Base-by-base conservation (phyloP, 2,888 invertebrate species). In the Metopia argyrocephala region DNA sequence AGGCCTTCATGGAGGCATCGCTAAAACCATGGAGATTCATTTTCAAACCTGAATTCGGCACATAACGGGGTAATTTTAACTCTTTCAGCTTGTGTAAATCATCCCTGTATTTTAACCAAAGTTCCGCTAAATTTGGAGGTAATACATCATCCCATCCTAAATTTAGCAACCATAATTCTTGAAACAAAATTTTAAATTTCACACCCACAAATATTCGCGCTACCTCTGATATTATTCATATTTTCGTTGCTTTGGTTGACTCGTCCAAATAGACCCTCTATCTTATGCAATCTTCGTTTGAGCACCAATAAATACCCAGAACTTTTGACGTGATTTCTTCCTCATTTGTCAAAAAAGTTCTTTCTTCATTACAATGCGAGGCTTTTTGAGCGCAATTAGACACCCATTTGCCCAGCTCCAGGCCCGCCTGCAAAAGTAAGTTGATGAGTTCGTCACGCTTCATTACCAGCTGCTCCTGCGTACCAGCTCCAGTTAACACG, bases 121-220 rank as follows among this genome's bases (percentile, higher is more conserved):
- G 28, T 1, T 48, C 25, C 3, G 6, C 64, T 15, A 78, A 9
- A 3, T 71, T n/a, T n/a, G n/a, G n/a, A 20, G 80, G 83, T 27
- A 81, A 52, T 20, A 59, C 57, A 15, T 83, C 82, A 38, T 83
- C 82, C 83, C 82, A 82, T 5, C 15, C 7, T 3, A 84, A 23
- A 2, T 75, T 82, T 2, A 50, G 69, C 3, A 82, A 59, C 80
- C 83, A 83, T 9, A 82, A 50, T n/a, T 83, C 70, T 48, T 82
- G 74, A 21, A 79, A 75, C 23, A 75, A 21, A 9, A 71, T 65
- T 70, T 70, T 5, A 79, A 65, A 38, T 18, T 75, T 25, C 9
- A 79, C 12, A 0, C 65, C 75, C 20, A 75, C 65, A 25, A 70
- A 79, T 0, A 79, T 56, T 12, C 65, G 45, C 20, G 71, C 38